Evolutionary conservation across 2,888 invertebrate species (phyloP).

Genomic region (Sycophila texana): DNA sequence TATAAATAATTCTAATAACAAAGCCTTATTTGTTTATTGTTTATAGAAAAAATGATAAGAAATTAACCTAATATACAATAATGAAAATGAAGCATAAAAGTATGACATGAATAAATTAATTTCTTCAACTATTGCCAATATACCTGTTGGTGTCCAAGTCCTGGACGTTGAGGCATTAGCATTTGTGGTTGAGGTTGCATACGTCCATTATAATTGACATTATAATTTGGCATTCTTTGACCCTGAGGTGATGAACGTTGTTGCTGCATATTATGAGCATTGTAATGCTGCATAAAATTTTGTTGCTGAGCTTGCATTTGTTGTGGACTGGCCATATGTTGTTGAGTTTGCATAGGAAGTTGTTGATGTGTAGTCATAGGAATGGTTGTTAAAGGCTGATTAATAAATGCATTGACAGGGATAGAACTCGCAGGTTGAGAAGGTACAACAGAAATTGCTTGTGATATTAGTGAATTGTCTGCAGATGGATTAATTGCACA

Average conservation of each 20-base stretch:
- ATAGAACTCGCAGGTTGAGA: conserved; percentile 36
- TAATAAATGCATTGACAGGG: conserved; percentile 37
- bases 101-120: conserved; percentile 3
- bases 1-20: conserved; percentile 7
- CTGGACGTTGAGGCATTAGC: conserved; percentile 70
- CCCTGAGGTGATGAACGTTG: conserved; percentile 70
- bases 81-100: neutral
- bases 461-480: conserved; percentile 14
- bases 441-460: conserved; percentile 18
- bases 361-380: conserved; percentile 51
- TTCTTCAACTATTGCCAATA: conserved; percentile 43
- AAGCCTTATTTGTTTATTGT: no score
- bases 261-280: conserved; percentile 70
- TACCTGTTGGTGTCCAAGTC: conserved; percentile 70
- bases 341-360: conserved; percentile 59
- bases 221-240: conserved; percentile 55
- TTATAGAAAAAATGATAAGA: neutral
- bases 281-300: conserved; percentile 75
- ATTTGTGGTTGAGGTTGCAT: conserved; percentile 62
- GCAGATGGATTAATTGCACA: conserved; percentile 24
- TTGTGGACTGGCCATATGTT: conserved; percentile 68
- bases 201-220: conserved; percentile 71
- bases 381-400: conserved; percentile 47
- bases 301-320: conserved; percentile 71
- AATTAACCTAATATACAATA: neutral